Evolutionary conservation across 2,113 vertebrate genomes (phyloP).

Genomic region (Campylomormyrus tamandua): DNA sequence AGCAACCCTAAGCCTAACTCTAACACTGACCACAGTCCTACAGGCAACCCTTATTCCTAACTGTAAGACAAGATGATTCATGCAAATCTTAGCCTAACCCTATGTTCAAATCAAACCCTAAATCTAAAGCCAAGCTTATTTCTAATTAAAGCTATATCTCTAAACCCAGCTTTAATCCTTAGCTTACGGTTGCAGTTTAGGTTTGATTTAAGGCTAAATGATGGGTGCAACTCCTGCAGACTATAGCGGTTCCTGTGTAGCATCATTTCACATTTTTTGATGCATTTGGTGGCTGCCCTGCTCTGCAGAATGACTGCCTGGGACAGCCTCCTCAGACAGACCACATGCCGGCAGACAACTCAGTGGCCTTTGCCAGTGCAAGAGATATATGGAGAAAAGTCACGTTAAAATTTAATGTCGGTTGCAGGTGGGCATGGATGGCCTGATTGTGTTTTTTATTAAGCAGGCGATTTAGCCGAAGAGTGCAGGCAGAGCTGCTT

Average conservation of each 20-base stretch:
- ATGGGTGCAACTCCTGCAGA: background rate
- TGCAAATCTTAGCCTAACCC: background rate
- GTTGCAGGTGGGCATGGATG: slow-evolving; percentile 36
- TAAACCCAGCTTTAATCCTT: background rate
- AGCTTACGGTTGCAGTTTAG: background rate
- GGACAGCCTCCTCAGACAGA: background rate
- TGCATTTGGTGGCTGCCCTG: background rate
- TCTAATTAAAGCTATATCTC: background rate
- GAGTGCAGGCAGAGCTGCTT: slow-evolving; percentile 56
- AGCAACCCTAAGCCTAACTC: background rate
- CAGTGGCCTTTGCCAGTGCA: slow-evolving; percentile 28
- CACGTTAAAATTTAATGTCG: slow-evolving; percentile 66
- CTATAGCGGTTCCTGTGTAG: background rate
- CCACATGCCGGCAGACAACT: slow-evolving; percentile 28
- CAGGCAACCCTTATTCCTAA: background rate
- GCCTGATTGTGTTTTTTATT: slow-evolving; percentile 66
- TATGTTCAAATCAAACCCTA: background rate
- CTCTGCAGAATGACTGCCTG: background rate
- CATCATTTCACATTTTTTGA: background rate
- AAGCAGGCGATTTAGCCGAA: slow-evolving; percentile 58
- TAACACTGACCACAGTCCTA: background rate
- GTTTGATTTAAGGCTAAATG: background rate
- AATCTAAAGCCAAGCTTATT: background rate
- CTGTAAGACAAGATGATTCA: background rate
- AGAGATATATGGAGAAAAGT: slow-evolving; percentile 59